Conservation (phyloP, 2,113 vertebrate genomes). For the Bucco capensis region DNA sequence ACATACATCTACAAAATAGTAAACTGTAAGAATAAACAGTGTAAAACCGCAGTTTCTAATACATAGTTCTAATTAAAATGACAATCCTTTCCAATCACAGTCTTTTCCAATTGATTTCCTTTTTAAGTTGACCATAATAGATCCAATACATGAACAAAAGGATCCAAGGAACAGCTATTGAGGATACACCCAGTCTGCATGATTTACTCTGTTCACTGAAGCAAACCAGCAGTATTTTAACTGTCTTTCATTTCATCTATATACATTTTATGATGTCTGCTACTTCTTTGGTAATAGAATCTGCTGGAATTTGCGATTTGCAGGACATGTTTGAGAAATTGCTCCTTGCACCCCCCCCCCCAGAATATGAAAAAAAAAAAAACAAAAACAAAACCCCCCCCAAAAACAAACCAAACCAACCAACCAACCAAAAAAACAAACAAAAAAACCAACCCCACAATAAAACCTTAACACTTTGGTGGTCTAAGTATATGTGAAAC, state of each 20-base stretch:
- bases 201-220: conserved; percentile 2
- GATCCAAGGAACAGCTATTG: background rate
- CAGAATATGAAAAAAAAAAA: background rate
- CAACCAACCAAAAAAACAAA: too few species aligned
- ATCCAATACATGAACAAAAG: background rate
- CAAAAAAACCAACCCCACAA: too few species aligned
- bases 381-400: background rate
- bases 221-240: background rate
- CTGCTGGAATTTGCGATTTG: background rate
- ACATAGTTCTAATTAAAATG: background rate
- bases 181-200: background rate
- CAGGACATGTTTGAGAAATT: background rate
- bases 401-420: background rate
- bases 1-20: background rate
- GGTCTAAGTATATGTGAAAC: background rate
- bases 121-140: background rate
- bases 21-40: background rate
- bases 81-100: background rate
- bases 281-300: background rate
- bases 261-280: background rate
- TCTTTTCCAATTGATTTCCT: conserved; percentile 2
- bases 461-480: background rate
- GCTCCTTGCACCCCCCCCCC: background rate
- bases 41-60: background rate
- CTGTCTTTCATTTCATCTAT: background rate